phyloP scores from a whole-genome alignment of 2,888 invertebrate genomes.

The Ditula angustiorana region DNA sequence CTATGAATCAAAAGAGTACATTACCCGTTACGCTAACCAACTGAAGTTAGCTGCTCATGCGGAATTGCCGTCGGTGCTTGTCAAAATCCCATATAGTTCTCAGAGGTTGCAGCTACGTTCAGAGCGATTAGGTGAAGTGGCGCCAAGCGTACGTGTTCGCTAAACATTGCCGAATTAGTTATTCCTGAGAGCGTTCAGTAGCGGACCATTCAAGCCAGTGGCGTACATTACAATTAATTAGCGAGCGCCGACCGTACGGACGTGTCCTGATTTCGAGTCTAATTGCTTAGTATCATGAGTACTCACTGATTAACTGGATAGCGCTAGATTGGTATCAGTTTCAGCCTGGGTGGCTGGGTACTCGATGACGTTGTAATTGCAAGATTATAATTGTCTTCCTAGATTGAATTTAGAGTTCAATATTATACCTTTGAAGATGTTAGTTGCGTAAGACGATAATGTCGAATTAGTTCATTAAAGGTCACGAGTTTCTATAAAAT shows the following conservation, averaged over 20 bases:
- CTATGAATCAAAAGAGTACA: conserved; percentile 29
- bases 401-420: not conserved
- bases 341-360: conserved; percentile 30
- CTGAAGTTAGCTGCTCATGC: not conserved
- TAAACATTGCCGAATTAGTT: conserved; percentile 51
- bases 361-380: conserved; percentile 18
- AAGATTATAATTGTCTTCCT: conserved; percentile 19
- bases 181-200: conserved; percentile 57
- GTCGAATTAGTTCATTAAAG: too few species aligned
- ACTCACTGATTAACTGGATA: conserved; percentile 5
- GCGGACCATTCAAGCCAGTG: conserved; percentile 65
- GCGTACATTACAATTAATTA: conserved; percentile 68
- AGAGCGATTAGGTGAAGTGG: conserved; percentile 26
- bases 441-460: too few species aligned
- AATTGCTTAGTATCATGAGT: conserved; percentile 44
- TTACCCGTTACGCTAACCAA: conserved; percentile 19
- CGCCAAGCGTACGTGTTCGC: conserved; percentile 31
- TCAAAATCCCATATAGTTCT: not conserved
- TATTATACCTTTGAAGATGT: too few species aligned
- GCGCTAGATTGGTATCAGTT: conserved; percentile 30
- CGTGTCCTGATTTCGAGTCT: conserved; percentile 59
- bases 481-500: too few species aligned
- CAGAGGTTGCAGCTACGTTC: not conserved
- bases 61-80: not conserved
- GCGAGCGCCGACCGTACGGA: conserved; percentile 52